Evolutionary conservation across 2,888 invertebrate genomes (phyloP).

Genomic region (Apamea sordens): DNA sequence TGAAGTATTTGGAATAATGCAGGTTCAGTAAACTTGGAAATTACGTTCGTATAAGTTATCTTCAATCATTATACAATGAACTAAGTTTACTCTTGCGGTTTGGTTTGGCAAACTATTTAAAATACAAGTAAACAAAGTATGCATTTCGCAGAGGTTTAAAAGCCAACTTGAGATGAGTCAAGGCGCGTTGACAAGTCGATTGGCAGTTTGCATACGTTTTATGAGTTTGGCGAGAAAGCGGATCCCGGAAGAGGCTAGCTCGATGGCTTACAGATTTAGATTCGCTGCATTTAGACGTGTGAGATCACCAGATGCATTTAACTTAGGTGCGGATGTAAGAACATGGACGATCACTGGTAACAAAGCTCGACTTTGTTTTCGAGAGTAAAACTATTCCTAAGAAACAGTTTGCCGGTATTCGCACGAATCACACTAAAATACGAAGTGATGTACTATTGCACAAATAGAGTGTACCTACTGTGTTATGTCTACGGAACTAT

Average conservation of each 20-base stretch:
- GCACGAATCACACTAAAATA: conserved; percentile 24
- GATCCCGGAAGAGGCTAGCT: conserved; percentile 83
- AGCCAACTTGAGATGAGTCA: conserved; percentile 73
- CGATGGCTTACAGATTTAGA: conserved; percentile 86
- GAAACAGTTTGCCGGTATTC: conserved; percentile 26
- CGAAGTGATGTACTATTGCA: conserved; percentile 18
- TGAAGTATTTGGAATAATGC: conserved; percentile 5
- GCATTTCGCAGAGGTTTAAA: conserved; percentile 79
- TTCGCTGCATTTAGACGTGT: conserved; percentile 86
- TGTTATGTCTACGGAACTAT: conserved; percentile 50
- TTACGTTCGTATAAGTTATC: conserved; percentile 4
- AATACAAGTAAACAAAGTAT: conserved; percentile 78
- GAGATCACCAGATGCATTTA: conserved; percentile 85
- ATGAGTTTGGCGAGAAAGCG: conserved; percentile 86
- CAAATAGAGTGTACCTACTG: conserved; percentile 39
- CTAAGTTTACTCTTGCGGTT: conserved; percentile 65
- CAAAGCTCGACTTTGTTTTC: conserved; percentile 12
- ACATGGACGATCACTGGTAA: conserved; percentile 48
- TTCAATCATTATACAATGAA: conserved; percentile 18
- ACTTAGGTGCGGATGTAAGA: conserved; percentile 66
- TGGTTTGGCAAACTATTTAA: conserved; percentile 80
- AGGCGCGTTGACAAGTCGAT: conserved; percentile 83
- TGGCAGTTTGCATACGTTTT: conserved; percentile 86
- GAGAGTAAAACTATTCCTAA: background rate
- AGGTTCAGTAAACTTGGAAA: conserved; percentile 3